Base-by-base conservation (phyloP, 30 jellyfish, hydroid and myxozoan genomes). In the Phacellophora camtschatica region DNA sequence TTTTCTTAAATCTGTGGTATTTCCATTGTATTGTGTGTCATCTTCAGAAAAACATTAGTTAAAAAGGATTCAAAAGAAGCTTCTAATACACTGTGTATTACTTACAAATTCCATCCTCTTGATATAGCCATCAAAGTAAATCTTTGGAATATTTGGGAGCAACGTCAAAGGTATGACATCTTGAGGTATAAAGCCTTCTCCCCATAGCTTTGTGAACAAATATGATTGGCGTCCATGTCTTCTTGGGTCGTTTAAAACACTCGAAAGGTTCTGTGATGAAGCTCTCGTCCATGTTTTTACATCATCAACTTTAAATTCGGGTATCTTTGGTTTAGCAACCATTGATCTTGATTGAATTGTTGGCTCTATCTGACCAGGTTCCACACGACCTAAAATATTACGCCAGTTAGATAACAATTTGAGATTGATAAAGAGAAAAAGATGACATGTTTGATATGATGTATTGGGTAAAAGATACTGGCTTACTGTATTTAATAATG, bases 21-120 rank as follows among this genome's bases (percentile, higher is more conserved):
- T n/a, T n/a, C n/a, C n/a, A n/a, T n/a, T n/a, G n/a, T n/a, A n/a
- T n/a, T n/a, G n/a, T n/a, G n/a, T n/a, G n/a, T n/a, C n/a, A n/a
- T n/a, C n/a, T n/a, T n/a, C n/a, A n/a, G n/a, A n/a, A n/a, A n/a
- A n/a, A n/a, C n/a, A n/a, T n/a, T n/a, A n/a, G n/a, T n/a, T n/a
- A n/a, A n/a, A n/a, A n/a, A n/a, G n/a, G n/a, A n/a, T n/a, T n/a
- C n/a, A n/a, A n/a, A n/a, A n/a, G n/a, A n/a, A n/a, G n/a, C n/a
- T n/a, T n/a, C n/a, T n/a, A n/a, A n/a, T n/a, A n/a, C n/a, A n/a
- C n/a, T n/a, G n/a, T n/a, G n/a, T n/a, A n/a, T n/a, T n/a, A 93
- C 99, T 93, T 74, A 93, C 99, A 64, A 93, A 76, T 71, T 93
- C 99, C 89, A 86, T 86, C 61, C 89, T 81, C 46, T 82, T 93